Conservation (phyloP, 2,888 invertebrate genomes). For the Elmis aenea region DNA sequence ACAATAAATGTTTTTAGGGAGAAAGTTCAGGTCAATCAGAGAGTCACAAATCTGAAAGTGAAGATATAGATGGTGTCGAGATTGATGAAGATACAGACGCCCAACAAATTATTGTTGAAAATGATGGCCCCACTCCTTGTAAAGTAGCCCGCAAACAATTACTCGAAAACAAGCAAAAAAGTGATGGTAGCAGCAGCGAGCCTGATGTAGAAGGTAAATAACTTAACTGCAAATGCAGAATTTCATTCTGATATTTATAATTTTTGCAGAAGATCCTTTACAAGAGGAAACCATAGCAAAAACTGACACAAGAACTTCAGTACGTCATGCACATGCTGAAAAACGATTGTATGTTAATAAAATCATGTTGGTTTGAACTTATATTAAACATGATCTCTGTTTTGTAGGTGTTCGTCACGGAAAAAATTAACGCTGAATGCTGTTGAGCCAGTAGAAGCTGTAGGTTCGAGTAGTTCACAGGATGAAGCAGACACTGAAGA, state of each 20-base stretch:
- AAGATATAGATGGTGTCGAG: conserved; percentile 47
- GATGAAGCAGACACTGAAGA: conserved; percentile 51
- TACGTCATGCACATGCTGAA: no score
- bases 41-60: conserved; percentile 50
- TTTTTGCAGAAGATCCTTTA: conserved; percentile 10
- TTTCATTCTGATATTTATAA: conserved; percentile 1
- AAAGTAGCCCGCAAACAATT: conserved; percentile 46
- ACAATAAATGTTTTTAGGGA: conserved; percentile 43
- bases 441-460: conserved; percentile 50
- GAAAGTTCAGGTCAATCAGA: conserved; percentile 57
- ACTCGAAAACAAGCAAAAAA: conserved; percentile 26
- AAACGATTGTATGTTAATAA: no score
- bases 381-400: no score
- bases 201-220: conserved; percentile 13
- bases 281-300: conserved; percentile 21
- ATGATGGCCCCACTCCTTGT: conserved; percentile 49
- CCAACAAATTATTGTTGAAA: conserved; percentile 44
- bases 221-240: neutral
- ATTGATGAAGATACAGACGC: conserved; percentile 46
- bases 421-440: conserved; percentile 5
- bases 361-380: no score
- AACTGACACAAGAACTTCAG: no score
- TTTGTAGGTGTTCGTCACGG: no score
- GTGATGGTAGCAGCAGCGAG: conserved; percentile 28
- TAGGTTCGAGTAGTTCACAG: conserved; percentile 48